Conservation (phyloP, 2,113 vertebrate genomes). For the Lasiurus cinereus region DNA sequence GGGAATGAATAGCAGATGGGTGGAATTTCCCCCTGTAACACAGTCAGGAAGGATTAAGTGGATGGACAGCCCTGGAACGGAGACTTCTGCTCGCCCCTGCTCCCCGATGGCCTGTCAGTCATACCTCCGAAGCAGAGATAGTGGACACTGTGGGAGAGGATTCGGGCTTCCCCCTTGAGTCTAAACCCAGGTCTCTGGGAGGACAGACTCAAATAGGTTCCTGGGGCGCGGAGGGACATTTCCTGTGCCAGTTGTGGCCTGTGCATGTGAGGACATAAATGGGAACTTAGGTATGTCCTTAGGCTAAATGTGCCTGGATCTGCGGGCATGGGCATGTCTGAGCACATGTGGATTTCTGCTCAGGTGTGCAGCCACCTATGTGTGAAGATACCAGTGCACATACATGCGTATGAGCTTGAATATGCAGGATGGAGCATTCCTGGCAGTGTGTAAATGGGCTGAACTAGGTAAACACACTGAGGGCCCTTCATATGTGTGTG, state of each 20-base stretch:
- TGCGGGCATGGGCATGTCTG: no score
- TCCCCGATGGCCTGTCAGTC: slow-evolving; percentile 55
- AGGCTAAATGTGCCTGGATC: neutral
- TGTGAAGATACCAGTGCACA: neutral
- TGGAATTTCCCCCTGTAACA: neutral
- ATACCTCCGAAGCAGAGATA: slow-evolving; percentile 31
- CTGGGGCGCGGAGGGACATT: neutral
- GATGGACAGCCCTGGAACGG: slow-evolving; percentile 57
- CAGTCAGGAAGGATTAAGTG: slow-evolving; percentile 77
- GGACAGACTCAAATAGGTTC: neutral
- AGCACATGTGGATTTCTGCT: neutral
- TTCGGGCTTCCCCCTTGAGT: slow-evolving; percentile 32
- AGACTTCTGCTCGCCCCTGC: slow-evolving; percentile 5
- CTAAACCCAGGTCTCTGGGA: slow-evolving; percentile 7
- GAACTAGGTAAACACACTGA: neutral
- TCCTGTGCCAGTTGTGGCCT: neutral
- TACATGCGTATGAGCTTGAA: no score
- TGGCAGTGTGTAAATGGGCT: fast-evolving
- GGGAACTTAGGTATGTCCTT: neutral
- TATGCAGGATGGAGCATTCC: neutral
- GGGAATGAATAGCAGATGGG: slow-evolving; percentile 26
- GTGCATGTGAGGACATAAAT: neutral
- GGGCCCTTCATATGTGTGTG: neutral
- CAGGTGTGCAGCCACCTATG: fast-evolving
- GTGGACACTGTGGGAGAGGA: neutral